Percentiles rank a stretch among this genome's conserved stretches.
Conservation (phyloP, 1,140 invertebrate genomes). For the Hycleus cichorii region DNA sequence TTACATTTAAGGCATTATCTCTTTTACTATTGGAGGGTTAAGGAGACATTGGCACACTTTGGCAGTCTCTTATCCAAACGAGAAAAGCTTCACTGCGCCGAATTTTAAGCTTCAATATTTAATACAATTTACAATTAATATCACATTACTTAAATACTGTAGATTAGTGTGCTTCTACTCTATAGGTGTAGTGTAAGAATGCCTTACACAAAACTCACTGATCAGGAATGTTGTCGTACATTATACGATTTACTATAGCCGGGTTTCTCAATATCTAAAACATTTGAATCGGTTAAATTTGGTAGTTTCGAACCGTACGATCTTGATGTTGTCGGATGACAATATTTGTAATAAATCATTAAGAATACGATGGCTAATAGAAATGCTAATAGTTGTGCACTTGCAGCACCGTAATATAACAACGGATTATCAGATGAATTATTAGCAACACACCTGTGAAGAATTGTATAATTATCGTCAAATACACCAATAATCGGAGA, state of each 20-base stretch:
- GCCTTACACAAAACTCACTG: constrained; percentile 29
- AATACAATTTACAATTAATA: constrained; percentile 1
- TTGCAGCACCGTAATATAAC: constrained; percentile 40
- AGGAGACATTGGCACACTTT: constrained; percentile 17
- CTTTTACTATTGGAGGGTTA: background rate
- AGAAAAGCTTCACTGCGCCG: background rate
- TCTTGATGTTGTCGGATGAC: constrained; percentile 41
- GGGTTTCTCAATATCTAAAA: constrained; percentile 32
- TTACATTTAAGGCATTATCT: constrained; percentile 21
- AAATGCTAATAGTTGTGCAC: constrained; percentile 39
- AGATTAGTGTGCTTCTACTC: background rate
- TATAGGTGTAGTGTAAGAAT: background rate
- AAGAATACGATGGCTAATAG: constrained; percentile 44
- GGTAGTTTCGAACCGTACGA: constrained; percentile 31
- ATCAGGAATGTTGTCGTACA: constrained; percentile 33
- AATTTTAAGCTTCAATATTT: background rate
- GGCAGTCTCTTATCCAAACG: constrained; percentile 14
- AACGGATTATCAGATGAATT: constrained; percentile 37
- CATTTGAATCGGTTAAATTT: constrained; percentile 13
- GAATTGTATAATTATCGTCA: background rate
- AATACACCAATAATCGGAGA: background rate
- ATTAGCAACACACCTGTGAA: constrained; percentile 37
- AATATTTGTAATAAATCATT: constrained; percentile 45
- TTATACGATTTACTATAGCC: constrained; percentile 37
- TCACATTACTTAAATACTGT: background rate